phyloP scores from a whole-genome alignment of 2,113 vertebrate species.

The Blennius ocellaris region DNA sequence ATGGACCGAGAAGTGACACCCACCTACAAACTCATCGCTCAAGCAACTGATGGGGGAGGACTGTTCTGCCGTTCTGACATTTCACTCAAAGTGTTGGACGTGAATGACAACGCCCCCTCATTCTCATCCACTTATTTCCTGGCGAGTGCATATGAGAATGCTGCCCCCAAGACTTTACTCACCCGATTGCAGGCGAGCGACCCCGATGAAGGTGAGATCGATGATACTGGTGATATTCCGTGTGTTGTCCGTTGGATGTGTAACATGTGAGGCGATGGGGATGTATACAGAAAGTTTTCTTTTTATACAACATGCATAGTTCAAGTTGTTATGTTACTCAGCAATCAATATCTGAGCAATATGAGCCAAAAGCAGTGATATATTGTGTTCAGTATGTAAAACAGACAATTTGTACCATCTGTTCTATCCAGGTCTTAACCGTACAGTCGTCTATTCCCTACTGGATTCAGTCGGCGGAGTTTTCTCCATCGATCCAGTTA shows the following conservation, averaged over 20 bases:
- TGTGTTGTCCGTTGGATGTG: background rate
- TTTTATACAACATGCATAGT: background rate
- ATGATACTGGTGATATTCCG: no score
- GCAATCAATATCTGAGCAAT: background rate
- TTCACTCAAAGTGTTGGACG: constrained; percentile 89
- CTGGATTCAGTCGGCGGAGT: constrained; percentile 86
- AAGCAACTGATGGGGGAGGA: constrained; percentile 94
- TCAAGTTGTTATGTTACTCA: background rate
- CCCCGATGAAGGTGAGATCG: constrained; percentile 90
- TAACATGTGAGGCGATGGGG: background rate
- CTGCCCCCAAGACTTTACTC: constrained; percentile 90
- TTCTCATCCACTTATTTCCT: constrained; percentile 89
- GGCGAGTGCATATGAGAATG: constrained; percentile 91
- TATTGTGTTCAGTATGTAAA: background rate
- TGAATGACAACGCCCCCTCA: constrained; percentile 94
- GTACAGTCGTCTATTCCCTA: constrained; percentile 91
- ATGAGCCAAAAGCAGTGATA: background rate
- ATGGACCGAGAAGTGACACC: constrained; percentile 90
- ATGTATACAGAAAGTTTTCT: background rate
- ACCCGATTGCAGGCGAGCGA: constrained; percentile 93
- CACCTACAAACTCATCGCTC: constrained; percentile 89
- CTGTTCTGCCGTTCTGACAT: constrained; percentile 93
- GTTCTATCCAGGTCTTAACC: constrained; percentile 86
- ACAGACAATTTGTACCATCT: constrained; percentile 12
- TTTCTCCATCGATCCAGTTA: constrained; percentile 90